Percentiles rank a stretch among this genome's conserved stretches.
These are phyloP conservation scores for Penaeus chinensis DNA, from an alignment of 1,140 invertebrate species.

Conservation along the genomic window DNA sequence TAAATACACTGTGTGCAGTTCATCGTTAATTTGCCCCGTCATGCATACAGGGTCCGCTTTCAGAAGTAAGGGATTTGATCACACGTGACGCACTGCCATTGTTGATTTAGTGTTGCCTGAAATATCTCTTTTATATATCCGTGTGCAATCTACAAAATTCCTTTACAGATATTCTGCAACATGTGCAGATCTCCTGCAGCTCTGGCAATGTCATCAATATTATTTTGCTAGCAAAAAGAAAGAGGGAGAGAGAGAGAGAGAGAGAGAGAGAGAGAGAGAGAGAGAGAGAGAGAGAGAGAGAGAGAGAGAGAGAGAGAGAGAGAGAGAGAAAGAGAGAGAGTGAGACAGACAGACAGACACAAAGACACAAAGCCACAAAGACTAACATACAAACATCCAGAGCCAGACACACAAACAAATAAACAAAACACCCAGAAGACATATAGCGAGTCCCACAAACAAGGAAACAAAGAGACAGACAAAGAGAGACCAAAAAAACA, in stretches of 20 bases:
- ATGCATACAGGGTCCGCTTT: no score
- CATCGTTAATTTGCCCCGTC: no score
- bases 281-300: slow-evolving; percentile 11
- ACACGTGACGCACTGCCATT: no score
- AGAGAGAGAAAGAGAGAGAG: not conserved
- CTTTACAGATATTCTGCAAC: no score
- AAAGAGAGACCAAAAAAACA: no score
- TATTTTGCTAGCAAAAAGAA: not conserved
- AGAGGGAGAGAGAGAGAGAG: slow-evolving; percentile 12
- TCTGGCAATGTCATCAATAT: not conserved
- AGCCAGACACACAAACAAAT: not conserved
- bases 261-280: not conserved
- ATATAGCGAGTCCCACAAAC: not conserved
- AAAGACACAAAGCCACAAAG: not conserved
- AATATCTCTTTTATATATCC: no score
- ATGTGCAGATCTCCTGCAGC: no score
- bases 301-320: slow-evolving; percentile 4
- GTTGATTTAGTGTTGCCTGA: no score
- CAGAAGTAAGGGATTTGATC: no score
- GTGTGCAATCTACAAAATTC: no score
- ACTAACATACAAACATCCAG: no score
- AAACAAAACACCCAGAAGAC: not conserved
- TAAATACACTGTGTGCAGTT: no score
- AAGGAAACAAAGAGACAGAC: not conserved
- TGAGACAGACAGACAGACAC: not conserved